Percentiles rank a stretch among this genome's conserved stretches.
Evolutionary conservation across 1,140 invertebrate species (phyloP).

Genomic region (Papilio polytes): DNA sequence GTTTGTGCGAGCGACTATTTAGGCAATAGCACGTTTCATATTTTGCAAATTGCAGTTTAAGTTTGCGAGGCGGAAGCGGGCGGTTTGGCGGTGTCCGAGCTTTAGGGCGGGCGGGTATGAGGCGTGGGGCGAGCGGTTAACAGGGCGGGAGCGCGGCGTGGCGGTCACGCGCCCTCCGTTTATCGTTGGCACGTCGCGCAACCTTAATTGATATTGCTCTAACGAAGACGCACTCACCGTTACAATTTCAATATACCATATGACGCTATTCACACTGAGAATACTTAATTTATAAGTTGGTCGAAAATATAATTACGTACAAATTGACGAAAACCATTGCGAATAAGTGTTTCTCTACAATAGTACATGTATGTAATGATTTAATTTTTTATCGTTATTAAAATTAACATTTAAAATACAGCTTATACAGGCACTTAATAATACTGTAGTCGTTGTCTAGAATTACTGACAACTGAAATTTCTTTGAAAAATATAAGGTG

Average conservation of each 20-base stretch:
- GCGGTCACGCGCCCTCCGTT: slow-evolving; percentile 51
- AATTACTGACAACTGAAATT: not conserved
- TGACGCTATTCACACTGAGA: slow-evolving; percentile 38
- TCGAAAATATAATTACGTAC: not conserved
- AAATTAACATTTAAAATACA: not conserved
- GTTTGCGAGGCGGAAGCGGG: slow-evolving; percentile 47
- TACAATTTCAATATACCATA: slow-evolving; percentile 57
- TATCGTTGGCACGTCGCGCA: slow-evolving; percentile 61
- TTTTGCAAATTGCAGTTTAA: slow-evolving; percentile 71
- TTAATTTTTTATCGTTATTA: not conserved
- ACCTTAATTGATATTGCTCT: slow-evolving; percentile 75
- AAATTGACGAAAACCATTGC: no score
- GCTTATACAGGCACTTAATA: not conserved
- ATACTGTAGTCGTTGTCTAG: not conserved
- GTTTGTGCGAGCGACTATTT: slow-evolving; percentile 72
- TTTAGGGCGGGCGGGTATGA: not conserved
- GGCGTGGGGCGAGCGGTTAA: not conserved
- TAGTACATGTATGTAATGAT: no score
- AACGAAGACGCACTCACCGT: slow-evolving; percentile 60
- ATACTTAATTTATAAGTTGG: slow-evolving; percentile 41
- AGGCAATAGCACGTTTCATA: slow-evolving; percentile 79
- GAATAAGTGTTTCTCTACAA: no score
- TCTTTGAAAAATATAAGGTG: not conserved
- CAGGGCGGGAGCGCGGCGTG: slow-evolving; percentile 41
- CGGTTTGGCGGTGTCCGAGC: slow-evolving; percentile 18